A percentile compares a stretch with the other conserved stretches of the same genome.
phyloP scores from a whole-genome alignment of 2,888 invertebrate genomes.

The Calliopum simillimum region DNA sequence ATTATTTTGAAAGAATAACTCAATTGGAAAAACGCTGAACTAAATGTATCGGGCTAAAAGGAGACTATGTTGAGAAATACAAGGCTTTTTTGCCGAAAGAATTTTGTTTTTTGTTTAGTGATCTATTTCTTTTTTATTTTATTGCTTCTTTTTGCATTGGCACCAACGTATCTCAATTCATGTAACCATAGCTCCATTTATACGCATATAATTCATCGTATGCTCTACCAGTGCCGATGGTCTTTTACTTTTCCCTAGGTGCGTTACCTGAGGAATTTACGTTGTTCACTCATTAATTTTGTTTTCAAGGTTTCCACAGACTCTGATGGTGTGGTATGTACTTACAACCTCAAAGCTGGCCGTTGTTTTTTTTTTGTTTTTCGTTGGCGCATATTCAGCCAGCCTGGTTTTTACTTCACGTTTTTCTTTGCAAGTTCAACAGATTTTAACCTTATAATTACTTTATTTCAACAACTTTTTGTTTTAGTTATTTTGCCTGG shows the following conservation, averaged over 20 bases:
- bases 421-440: conserved; percentile 21
- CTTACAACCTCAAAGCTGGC: not conserved
- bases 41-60: too few relatives aligned
- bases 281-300: conserved; percentile 27
- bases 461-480: conserved; percentile 26
- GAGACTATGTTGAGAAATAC: too few relatives aligned
- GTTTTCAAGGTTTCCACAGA: conserved; percentile 25
- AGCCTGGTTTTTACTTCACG: not conserved
- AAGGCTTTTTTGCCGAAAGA: too few relatives aligned
- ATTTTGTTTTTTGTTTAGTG: not conserved
- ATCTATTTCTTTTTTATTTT: too few relatives aligned
- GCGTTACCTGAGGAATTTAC: conserved; percentile 19
- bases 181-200: conserved; percentile 12
- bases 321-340: not conserved
- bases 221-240: conserved; percentile 31
- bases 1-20: too few relatives aligned
- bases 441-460: conserved; percentile 34
- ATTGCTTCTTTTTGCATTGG: too few relatives aligned
- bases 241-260: conserved; percentile 10
- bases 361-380: conserved; percentile 1
- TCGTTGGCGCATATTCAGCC: conserved; percentile 3
- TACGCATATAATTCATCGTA: conserved; percentile 4
- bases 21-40: too few relatives aligned
- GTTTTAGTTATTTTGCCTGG: not conserved
- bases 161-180: not conserved